A percentile compares a stretch with the other conserved stretches of the same genome.
These are phyloP conservation scores for Sylvia atricapilla DNA, from an alignment of 2,113 vertebrate species.

Conservation along the genomic window DNA sequence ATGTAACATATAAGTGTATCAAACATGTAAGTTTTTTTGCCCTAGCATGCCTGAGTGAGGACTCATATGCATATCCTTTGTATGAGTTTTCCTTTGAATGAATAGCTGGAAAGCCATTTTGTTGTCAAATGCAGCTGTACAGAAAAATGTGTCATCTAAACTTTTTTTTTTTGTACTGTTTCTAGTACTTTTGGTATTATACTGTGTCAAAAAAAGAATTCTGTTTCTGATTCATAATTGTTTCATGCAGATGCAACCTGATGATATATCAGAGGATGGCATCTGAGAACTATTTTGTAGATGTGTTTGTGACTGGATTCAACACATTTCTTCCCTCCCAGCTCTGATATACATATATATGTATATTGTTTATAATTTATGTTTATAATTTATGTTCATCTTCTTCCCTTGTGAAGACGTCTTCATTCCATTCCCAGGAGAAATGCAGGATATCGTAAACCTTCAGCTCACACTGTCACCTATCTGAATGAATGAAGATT, in stretches of 20 bases:
- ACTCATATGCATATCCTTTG: neutral
- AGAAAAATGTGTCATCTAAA: neutral
- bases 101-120: neutral
- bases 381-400: neutral
- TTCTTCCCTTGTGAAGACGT: neutral
- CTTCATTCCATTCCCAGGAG: neutral
- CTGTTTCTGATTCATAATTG: neutral
- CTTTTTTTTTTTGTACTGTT: accelerated
- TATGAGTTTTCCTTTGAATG: neutral
- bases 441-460: neutral
- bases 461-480: neutral
- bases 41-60: accelerated
- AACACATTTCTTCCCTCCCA: neutral
- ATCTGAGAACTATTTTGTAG: neutral
- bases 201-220: neutral
- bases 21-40: neutral
- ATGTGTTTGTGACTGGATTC: neutral
- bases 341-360: neutral
- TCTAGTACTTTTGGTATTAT: neutral
- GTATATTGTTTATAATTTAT: neutral
- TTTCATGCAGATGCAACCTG: neutral
- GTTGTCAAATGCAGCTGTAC: neutral
- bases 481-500: neutral
- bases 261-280: neutral
- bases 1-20: neutral